phyloP scores from a whole-genome alignment of 2,797 vertebrate genomes.

The Xenops minutus region DNA sequence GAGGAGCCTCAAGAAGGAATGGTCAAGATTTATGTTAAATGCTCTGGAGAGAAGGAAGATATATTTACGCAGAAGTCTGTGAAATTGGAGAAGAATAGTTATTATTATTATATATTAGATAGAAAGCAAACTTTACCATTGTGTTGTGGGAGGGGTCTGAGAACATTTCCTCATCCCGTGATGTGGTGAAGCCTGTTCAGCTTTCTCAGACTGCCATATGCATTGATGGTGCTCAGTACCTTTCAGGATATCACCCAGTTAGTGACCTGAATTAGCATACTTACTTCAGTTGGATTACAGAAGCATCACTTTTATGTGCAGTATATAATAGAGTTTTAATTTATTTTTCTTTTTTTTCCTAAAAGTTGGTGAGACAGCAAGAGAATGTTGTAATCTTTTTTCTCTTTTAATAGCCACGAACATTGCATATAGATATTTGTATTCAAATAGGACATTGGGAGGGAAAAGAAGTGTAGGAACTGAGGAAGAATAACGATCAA shows the following conservation, averaged over 20 bases:
- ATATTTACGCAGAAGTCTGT: slow-evolving; percentile 75
- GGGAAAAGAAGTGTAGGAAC: neutral
- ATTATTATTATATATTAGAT: slow-evolving; percentile 26
- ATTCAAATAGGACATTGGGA: neutral
- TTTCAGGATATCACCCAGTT: neutral
- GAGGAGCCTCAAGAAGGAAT: slow-evolving; percentile 60
- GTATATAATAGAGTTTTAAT: neutral
- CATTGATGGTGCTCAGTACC: neutral
- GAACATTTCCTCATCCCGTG: slow-evolving; percentile 6
- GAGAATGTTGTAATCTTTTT: neutral
- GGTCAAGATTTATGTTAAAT: slow-evolving; percentile 72
- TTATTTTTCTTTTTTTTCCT: too few species aligned
- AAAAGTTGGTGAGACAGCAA: neutral
- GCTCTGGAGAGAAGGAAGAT: slow-evolving; percentile 69
- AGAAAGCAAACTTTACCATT: slow-evolving; percentile 47
- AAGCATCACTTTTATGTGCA: neutral
- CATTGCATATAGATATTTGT: neutral
- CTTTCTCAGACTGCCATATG: neutral
- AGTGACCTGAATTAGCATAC: neutral
- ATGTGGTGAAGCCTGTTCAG: neutral
- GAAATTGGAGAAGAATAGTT: slow-evolving; percentile 53
- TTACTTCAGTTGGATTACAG: neutral
- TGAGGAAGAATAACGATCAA: neutral
- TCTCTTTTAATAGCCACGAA: neutral
- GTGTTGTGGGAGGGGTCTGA: slow-evolving; percentile 59